Base-by-base conservation (phyloP, 2,797 vertebrate species). In the Pseudomugil gertrudae region DNA sequence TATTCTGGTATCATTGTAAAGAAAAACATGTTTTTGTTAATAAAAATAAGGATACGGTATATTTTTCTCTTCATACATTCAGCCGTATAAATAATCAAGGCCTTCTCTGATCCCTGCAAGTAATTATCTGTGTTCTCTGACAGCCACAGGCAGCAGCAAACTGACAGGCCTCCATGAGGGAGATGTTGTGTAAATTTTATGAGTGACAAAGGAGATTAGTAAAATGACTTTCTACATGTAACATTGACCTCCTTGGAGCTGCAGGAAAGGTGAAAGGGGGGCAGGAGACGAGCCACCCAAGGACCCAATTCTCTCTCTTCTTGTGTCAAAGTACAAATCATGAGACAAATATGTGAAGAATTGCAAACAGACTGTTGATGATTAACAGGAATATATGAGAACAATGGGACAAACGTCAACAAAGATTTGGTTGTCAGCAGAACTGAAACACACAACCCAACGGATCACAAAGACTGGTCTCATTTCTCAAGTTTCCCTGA, bases 141-240 rank as follows among this genome's bases (percentile, higher is more conserved):
- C 93, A 93, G 92, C 92, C 91, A 87, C 87, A 84, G 93, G 91
- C 91, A 91, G 91, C 84, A 79, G 86, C 87, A 90, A 94, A 93
- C 92, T 94, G 93, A 95, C 93, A 94, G 89, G 84, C 86, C 90
- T 93, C 93, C 94, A 92, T 89, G 78, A 83, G 93, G 93, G 93
- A 94, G 89, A 92, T 93, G 92, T 91, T 92, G 92, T 94, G 93
- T 95, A 94, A 93, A 94, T 94, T 94, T 94, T 94, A 94, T 94
- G 93, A 95, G 92, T 94, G 93, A 94, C 94, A 94, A 94, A 94
- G 87, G 78, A 94, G 93, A 95, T 94, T 94, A 94, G 93, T 76
- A 57, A 83, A 91, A 74, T 78, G 90, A 91, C 92, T 91, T 89
- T 92, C 77, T 91, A 92, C 93, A 92, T 90, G 90, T 60, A 89